A percentile compares a stretch with the other conserved stretches of the same genome.
phyloP scores from a whole-genome alignment of 2,113 vertebrate species.

The Colius striatus region DNA sequence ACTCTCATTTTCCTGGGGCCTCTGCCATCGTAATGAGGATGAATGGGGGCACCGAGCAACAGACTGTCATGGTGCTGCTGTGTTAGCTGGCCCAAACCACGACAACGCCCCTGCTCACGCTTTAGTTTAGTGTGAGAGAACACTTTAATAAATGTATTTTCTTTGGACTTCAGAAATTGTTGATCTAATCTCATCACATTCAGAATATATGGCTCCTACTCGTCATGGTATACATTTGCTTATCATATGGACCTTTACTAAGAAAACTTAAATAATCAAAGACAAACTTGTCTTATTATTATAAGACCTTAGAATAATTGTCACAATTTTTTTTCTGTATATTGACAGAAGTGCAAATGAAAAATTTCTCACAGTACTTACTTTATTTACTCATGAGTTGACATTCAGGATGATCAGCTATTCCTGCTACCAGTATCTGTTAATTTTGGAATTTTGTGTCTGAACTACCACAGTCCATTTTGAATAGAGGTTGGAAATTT shows the following conservation, averaged over 20 bases:
- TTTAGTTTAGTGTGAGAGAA: neutral
- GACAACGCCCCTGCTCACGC: neutral
- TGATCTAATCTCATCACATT: neutral
- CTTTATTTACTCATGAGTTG: neutral
- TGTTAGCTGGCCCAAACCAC: too few species aligned
- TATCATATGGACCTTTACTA: neutral
- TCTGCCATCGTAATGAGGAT: too few species aligned
- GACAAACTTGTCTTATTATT: neutral
- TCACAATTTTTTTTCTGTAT: neutral
- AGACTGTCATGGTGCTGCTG: too few species aligned
- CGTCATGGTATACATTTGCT: neutral
- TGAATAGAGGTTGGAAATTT: neutral
- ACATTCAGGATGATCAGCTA: neutral
- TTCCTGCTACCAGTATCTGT: neutral
- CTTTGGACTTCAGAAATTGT: neutral
- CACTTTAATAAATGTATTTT: neutral
- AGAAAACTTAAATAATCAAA: neutral
- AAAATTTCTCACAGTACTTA: neutral
- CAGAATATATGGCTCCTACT: neutral
- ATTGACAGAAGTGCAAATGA: neutral
- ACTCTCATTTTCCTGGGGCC: too few species aligned
- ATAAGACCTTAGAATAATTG: neutral
- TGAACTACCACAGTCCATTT: fast-evolving
- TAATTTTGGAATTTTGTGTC: neutral
- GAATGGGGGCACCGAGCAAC: too few species aligned